phyloP scores from a whole-genome alignment of 2,888 invertebrate genomes.

The Agrochola lychnidis region DNA sequence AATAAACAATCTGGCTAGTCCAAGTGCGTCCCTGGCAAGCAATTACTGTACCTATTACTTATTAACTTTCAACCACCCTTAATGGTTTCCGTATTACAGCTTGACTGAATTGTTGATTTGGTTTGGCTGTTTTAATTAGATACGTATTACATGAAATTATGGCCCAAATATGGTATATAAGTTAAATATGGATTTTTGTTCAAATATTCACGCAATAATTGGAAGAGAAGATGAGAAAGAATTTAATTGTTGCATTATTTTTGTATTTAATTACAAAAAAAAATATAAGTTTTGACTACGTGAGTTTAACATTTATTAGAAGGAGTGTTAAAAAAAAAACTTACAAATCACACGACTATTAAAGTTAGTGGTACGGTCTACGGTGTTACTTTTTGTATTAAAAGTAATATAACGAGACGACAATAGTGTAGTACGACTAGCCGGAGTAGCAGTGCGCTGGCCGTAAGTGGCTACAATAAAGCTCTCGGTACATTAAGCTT shows the following conservation, averaged over 20 bases:
- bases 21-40: slow-evolving; percentile 75
- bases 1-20: neutral
- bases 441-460: slow-evolving; percentile 73
- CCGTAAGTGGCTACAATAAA: slow-evolving; percentile 90
- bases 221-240: neutral
- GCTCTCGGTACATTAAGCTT: slow-evolving; percentile 90
- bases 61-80: slow-evolving; percentile 84
- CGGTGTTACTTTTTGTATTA: slow-evolving; percentile 45
- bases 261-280: neutral
- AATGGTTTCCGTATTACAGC: slow-evolving; percentile 82
- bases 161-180: neutral
- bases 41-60: slow-evolving; percentile 80
- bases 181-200: slow-evolving; percentile 15
- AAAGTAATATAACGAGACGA: slow-evolving; percentile 65
- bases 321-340: neutral
- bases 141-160: slow-evolving; percentile 40
- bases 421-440: slow-evolving; percentile 70
- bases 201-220: neutral
- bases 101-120: slow-evolving; percentile 74
- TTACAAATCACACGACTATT: neutral
- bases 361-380: no score
- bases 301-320: neutral
- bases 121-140: slow-evolving; percentile 69
- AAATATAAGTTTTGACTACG: neutral
- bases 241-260: neutral